Conservation (phyloP, 2,888 invertebrate genomes). For the Euplexia lucipara region DNA sequence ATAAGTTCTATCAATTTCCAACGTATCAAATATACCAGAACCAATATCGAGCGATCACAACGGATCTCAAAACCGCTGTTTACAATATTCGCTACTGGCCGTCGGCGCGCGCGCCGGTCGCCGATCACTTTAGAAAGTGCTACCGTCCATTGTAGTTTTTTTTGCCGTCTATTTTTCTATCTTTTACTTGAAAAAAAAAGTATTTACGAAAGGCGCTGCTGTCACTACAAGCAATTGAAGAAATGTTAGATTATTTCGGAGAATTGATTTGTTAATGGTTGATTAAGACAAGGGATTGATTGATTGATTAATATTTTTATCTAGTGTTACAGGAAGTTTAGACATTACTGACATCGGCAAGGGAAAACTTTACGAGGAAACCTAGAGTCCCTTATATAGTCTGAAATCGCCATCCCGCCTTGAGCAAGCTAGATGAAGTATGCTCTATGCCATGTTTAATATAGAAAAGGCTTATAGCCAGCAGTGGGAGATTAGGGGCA, state of each 20-base stretch:
- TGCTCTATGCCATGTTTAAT: no score
- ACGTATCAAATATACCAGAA: constrained; percentile 2
- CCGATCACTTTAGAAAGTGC: constrained; percentile 83
- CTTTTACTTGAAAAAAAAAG: constrained; percentile 75
- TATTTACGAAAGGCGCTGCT: constrained; percentile 79
- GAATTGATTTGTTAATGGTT: constrained; percentile 10
- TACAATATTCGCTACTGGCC: constrained; percentile 57
- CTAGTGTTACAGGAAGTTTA: no score
- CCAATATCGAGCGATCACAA: constrained; percentile 27
- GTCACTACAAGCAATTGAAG: constrained; percentile 63
- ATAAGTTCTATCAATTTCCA: background rate
- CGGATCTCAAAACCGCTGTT: constrained; percentile 37
- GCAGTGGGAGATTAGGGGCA: no score
- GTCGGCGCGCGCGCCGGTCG: constrained; percentile 59
- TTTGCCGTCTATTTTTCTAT: constrained; percentile 62
- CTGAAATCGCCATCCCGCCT: no score
- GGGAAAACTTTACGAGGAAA: no score
- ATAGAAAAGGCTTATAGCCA: no score
- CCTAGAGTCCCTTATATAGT: no score
- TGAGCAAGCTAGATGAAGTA: no score
- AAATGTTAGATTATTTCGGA: constrained; percentile 61
- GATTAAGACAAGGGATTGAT: background rate
- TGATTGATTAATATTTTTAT: no score
- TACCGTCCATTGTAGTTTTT: constrained; percentile 73
- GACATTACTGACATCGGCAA: no score